Evolutionary conservation across 92 coral and sea anemone species (phyloP), one percentile per base, ranked within the genome.

Genomic region (Phymanthus crucifer): DNA sequence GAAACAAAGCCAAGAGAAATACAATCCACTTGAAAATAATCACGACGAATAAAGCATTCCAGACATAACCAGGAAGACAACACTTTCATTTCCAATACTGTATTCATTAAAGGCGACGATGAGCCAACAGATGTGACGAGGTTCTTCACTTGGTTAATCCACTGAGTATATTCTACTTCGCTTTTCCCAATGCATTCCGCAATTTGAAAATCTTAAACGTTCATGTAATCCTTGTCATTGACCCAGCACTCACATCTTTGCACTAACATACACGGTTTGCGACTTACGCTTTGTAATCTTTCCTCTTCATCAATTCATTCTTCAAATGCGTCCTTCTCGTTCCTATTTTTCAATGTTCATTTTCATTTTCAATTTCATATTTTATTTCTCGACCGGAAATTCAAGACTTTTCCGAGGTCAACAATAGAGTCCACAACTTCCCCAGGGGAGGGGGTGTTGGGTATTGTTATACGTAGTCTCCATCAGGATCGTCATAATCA

Each of bases 401-500:
- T 56, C 29, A 19, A 23, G n/a, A 17, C 19, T 64, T 33, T 11
- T 29, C 32, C 57, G 45, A 64, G 38, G 17, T 27, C 31, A 24
- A 24, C 26, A 74, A 45, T 17, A 33, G 31, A 77, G 68, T 52
- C 29, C 57, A 61, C 37, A 56, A 2, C 4, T n/a, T 57, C 81
- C 81, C 31, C n/a, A n/a, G n/a, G 54, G 50, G 58, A 72, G 40
- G 57, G 56, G 40, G 34, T 35, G 81, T 27, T 6, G 18, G 65
- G 46, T 50, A 8, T 46, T 38, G 78, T 54, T 80, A 95, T 70
- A 95, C 99, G 76, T 88, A 93, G 78, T 93, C 99, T 35, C 97
- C 99, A 37, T 93, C 80, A 23, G 79, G 86, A 64, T 74, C 99
- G 40, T 92, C 99, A 64, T 95, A 94, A 84, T 87, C 77, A 77